These are phyloP conservation scores for Synergus gifuensis DNA, from an alignment of 2,888 invertebrate genomes.

Conservation along the genomic window DNA sequence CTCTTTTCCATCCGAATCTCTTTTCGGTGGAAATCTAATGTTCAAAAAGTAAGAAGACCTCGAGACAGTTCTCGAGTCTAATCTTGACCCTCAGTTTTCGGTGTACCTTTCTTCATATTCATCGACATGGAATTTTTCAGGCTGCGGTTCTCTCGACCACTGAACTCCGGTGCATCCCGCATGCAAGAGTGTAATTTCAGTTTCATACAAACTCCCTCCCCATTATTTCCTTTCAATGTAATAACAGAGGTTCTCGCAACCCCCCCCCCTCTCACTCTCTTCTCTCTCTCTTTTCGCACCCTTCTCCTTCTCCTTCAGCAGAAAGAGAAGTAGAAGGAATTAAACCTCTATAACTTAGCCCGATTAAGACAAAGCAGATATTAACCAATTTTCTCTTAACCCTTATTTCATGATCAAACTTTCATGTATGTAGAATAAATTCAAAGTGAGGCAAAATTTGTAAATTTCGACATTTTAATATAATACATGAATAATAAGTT, in stretches of 20 bases:
- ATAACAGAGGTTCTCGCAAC: slow-evolving; percentile 56
- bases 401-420: neutral
- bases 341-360: slow-evolving; percentile 30
- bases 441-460: too few relatives aligned
- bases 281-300: neutral
- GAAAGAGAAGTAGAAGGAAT: neutral
- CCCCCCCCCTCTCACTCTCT: slow-evolving; percentile 44
- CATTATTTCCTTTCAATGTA: slow-evolving; percentile 26
- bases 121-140: slow-evolving; percentile 64
- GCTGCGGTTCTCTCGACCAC: slow-evolving; percentile 49
- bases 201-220: slow-evolving; percentile 55
- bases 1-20: neutral
- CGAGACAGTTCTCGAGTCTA: slow-evolving; percentile 46
- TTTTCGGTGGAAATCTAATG: neutral
- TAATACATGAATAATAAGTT: too few relatives aligned
- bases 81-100: slow-evolving; percentile 58
- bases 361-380: slow-evolving; percentile 71
- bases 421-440: neutral
- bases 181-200: slow-evolving; percentile 58
- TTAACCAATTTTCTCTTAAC: neutral
- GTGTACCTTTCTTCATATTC: slow-evolving; percentile 63
- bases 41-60: neutral
- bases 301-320: too few relatives aligned
- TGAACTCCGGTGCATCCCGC: slow-evolving; percentile 53
- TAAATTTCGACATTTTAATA: too few relatives aligned